Evolutionary conservation across 2,797 vertebrate species (phyloP), one percentile per base, ranked within the genome.

Genomic region (Mareca strepera): DNA sequence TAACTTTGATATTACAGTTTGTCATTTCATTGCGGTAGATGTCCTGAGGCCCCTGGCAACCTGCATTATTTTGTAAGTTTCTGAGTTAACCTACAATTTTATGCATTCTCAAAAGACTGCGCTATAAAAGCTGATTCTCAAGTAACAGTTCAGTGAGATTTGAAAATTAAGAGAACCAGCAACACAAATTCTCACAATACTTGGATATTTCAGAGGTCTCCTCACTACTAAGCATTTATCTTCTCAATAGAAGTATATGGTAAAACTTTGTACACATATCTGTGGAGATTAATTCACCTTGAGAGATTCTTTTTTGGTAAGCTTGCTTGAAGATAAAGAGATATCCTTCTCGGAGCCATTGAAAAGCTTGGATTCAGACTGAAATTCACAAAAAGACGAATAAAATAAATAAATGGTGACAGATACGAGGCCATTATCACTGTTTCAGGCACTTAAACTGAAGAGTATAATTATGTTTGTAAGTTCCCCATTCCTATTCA

Each of bases 221-320:
- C 46, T 64, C 12, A 67, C 39, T 74, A 77, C 46, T 33, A 63
- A n/a, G 39, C 17, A 82, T 82, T 84, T 84, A 39, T 88, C 22
- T 55, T 63, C 50, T 74, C 3, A 1, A 37, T 55, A 86, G 12
- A 84, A 88, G 8, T 82, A 78, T 4, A 70, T 0, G 6, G 21
- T 20, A 90, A 76, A 88, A 52, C 6, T 67, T 29, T 8, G 3
- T 56, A 46, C 67, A 60, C 43, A 21, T 14, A 72, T 55, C 80
- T 67, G 63, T 3, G 37, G 56, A 92, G 96, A 96, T 39, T 3
- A 79, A 95, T 94, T 97, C 96, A 99, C 99, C 99, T 99, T 99
- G 97, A 99, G 99, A 81, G 99, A 99, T 96, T 99, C 99, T 95
- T 99, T 99, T 98, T 99, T 99, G 78, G 99, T 99, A 97, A 99